phyloP scores from a whole-genome alignment of 1,140 invertebrate genomes.

The Lithobius niger region DNA sequence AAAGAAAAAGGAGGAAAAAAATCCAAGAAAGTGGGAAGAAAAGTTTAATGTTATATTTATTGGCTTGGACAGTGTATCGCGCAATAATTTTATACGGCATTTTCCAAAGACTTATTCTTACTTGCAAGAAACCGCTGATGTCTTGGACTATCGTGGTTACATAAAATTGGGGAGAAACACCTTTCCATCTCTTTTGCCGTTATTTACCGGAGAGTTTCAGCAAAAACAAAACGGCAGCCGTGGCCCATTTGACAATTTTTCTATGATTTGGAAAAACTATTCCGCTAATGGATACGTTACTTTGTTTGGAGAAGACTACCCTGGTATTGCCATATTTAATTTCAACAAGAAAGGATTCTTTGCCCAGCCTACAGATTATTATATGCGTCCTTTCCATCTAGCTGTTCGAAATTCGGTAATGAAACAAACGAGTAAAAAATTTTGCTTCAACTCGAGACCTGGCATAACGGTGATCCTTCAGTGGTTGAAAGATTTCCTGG shows the following conservation, averaged over 20 bases:
- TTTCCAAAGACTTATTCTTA: background rate
- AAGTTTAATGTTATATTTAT: background rate
- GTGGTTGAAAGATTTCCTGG: constrained; percentile 1
- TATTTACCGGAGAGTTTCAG: constrained; percentile 43
- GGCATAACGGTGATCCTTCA: background rate
- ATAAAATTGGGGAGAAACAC: constrained; percentile 74
- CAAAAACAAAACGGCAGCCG: background rate
- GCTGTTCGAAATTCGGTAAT: constrained; percentile 13
- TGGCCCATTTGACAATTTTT: background rate
- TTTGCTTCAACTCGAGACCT: background rate
- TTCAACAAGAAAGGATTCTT: constrained; percentile 63
- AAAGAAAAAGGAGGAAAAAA: background rate
- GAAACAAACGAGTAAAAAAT: background rate
- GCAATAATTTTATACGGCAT: background rate
- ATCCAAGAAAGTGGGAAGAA: background rate
- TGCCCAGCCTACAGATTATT: constrained; percentile 65
- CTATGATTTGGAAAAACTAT: constrained; percentile 28
- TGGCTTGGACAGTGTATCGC: background rate
- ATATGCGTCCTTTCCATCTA: constrained; percentile 51
- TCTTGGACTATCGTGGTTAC: constrained; percentile 41
- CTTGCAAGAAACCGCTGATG: background rate
- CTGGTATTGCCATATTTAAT: constrained; percentile 62
- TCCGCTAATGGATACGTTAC: constrained; percentile 54
- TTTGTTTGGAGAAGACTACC: constrained; percentile 61
- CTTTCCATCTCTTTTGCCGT: constrained; percentile 60